A percentile compares a stretch with the other conserved stretches of the same genome.
Conservation (phyloP, 2,113 vertebrate species). For the Rhea pennata region DNA sequence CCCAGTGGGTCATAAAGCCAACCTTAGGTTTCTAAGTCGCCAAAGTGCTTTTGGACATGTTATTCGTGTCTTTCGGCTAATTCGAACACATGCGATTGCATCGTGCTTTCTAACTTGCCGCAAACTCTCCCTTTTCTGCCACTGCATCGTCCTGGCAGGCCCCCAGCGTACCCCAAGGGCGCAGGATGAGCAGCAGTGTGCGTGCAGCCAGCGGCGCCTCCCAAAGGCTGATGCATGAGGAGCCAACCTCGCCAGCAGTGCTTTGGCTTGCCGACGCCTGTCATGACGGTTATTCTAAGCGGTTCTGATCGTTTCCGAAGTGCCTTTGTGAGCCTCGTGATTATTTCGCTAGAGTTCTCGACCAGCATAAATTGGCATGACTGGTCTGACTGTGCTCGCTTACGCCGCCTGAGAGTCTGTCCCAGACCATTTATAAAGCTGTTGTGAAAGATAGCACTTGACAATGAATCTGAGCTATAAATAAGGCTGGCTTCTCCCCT, state of each 20-base stretch:
- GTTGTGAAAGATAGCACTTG: conserved; percentile 39
- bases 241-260: neutral
- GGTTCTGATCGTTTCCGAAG: neutral
- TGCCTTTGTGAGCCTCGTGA: neutral
- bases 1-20: neutral
- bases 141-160: neutral
- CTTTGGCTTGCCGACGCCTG: neutral
- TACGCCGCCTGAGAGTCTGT: conserved; percentile 27
- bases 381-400: neutral
- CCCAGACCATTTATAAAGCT: conserved; percentile 44
- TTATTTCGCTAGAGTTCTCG: rapidly evolving
- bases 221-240: neutral
- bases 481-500: conserved; percentile 51
- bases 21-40: neutral
- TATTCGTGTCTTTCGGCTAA: neutral
- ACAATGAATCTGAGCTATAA: conserved; percentile 54
- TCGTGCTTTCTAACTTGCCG: too few relatives aligned
- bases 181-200: rapidly evolving
- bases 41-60: neutral
- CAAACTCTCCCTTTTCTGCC: too few relatives aligned
- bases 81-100: neutral
- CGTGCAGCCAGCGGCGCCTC: neutral
- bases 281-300: neutral
- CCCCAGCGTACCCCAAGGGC: rapidly evolving
- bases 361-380: neutral